Evolutionary conservation across 2,113 vertebrate genomes (phyloP).

Genomic region (Erythrocercus mccallii): DNA sequence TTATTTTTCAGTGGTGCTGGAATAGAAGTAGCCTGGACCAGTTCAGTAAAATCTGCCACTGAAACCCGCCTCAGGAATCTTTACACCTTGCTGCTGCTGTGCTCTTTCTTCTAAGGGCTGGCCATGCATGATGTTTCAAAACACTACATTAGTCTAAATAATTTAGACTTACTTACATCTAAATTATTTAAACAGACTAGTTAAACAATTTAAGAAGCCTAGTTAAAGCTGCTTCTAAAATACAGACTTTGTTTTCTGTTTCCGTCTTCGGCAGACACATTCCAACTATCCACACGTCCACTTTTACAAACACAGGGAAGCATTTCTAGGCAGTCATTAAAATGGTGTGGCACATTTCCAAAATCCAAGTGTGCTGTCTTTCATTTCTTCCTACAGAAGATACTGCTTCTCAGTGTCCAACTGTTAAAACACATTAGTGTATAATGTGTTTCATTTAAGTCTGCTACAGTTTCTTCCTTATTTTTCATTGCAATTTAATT

Average conservation of each 20-base stretch:
- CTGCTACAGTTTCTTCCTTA: background rate
- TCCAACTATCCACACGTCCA: background rate
- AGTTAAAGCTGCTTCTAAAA: background rate
- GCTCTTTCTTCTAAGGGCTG: background rate
- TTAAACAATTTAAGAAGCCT: background rate
- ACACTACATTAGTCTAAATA: background rate
- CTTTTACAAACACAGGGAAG: background rate
- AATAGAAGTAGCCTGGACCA: background rate
- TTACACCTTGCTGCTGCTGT: background rate
- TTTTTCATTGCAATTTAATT: background rate
- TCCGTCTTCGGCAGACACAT: rapidly evolving
- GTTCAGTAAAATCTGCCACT: background rate
- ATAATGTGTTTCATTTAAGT: background rate
- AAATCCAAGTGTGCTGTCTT: background rate
- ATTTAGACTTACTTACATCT: background rate
- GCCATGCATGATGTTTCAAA: background rate
- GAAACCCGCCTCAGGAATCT: background rate
- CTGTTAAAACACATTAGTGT: background rate
- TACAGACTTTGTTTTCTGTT: background rate
- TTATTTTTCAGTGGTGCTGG: background rate
- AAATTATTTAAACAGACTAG: background rate
- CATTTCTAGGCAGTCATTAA: background rate
- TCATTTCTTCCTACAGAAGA: background rate
- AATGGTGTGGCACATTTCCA: background rate
- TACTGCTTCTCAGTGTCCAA: background rate